These are phyloP conservation scores for Parus major DNA, from an alignment of 2,113 vertebrate genomes.

Conservation along the genomic window DNA sequence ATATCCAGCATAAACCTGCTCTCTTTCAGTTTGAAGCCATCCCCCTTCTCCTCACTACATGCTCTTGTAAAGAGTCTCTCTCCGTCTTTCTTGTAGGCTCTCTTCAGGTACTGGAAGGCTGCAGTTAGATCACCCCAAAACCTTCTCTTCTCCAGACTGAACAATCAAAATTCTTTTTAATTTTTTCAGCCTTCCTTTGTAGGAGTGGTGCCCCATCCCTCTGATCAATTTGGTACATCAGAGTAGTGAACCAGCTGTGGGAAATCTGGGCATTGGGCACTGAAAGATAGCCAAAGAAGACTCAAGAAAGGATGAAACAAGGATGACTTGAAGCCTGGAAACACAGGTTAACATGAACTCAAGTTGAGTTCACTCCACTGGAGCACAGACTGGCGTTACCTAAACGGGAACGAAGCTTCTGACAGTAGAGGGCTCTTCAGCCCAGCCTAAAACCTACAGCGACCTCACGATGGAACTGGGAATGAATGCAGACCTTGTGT, in stretches of 20 bases:
- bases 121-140: background rate
- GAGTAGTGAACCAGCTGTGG: background rate
- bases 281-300: background rate
- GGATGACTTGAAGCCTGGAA: background rate
- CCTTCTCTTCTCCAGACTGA: background rate
- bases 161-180: background rate
- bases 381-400: rapidly evolving
- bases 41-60: background rate
- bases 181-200: background rate
- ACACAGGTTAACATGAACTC: background rate
- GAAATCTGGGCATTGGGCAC: background rate
- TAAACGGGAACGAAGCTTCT: background rate
- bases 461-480: background rate
- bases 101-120: background rate
- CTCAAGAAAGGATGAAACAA: background rate
- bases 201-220: background rate
- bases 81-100: background rate
- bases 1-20: background rate
- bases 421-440: constrained; percentile 32
- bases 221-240: background rate
- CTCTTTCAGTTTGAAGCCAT: background rate
- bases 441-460: background rate
- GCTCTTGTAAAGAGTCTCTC: background rate
- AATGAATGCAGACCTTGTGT: background rate
- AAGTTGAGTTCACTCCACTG: background rate